Base-by-base conservation (phyloP, 1,140 invertebrate species). In the Nebria ingens region DNA sequence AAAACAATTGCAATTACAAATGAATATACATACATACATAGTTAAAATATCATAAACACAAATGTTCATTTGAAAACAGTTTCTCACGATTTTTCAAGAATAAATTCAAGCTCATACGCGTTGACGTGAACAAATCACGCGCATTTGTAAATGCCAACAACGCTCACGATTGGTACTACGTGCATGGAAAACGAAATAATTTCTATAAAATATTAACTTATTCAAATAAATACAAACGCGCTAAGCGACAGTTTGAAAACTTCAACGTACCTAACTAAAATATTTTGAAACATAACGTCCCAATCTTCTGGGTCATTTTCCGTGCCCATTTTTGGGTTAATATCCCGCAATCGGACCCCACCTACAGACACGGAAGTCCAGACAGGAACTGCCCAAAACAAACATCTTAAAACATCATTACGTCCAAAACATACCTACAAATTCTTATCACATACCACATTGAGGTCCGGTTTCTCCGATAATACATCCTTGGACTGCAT, bases 351-450 rank as follows among this genome's bases (percentile, higher is more conserved):
- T 25, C 75, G 70, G 13, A 82, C 76, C 17, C 83, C 83, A 51
- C 78, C 80, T 1, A 84, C 71, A 59, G 77, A 84, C 11, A 83
- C 78, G 50, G 79, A 76, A 15, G 79, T 82, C 82, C 82, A 84
- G 29, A 85, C 71, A 29, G 82, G 79, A 57, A 84, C 82, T 61
- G 51, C 2, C 15, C 20, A 15, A 49, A 19, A 15, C 1, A 53
- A 56, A 57, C 20, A 21, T 51, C 20, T 21, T 3, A 56, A 25
- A 50, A 9, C 25, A 34, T 34, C 6, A 34, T 34, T 34, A 6
- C 6, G 6, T 45, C n/a, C n/a, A 55, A 45, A 9, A 20, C 6
- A 12, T 29, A 57, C 45, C 21, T 34, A 12, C 22, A 20, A n/a
- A 23, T 19, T 25, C 12, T 55, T 49, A 21, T 3, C 9, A 61